A percentile compares a stretch with the other conserved stretches of the same genome.
phyloP scores from a whole-genome alignment of 2,113 vertebrate species.

The Columbina picui region DNA sequence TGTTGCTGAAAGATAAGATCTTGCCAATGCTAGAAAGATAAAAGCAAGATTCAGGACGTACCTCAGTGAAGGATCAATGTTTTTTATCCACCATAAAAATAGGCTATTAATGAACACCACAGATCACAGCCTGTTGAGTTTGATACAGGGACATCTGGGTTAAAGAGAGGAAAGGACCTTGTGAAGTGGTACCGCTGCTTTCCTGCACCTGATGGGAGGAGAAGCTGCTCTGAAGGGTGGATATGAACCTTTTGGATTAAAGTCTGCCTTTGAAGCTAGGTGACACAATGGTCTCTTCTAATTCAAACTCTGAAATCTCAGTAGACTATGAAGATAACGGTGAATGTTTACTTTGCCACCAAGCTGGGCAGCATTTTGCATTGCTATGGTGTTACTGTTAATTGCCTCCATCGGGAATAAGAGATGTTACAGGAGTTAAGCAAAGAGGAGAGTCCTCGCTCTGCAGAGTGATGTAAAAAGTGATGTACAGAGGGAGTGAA shows the following conservation, averaged over 20 bases:
- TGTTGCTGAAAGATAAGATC: neutral
- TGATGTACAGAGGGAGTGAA: neutral
- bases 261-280: neutral
- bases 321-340: neutral
- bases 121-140: neutral
- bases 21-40: neutral
- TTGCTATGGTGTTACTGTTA: neutral
- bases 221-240: neutral
- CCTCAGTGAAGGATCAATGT: neutral
- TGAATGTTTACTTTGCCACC: neutral
- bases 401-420: neutral
- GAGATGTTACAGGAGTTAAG: neutral
- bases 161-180: neutral
- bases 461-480: neutral
- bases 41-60: neutral
- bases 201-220: neutral
- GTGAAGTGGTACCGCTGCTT: neutral
- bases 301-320: neutral
- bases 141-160: neutral
- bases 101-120: neutral
- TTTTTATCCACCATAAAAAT: neutral
- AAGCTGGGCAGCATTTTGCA: neutral
- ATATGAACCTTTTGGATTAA: neutral
- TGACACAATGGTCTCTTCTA: neutral
- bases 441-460: neutral